phyloP scores from a whole-genome alignment of 1,140 invertebrate genomes.

The Drosophila erecta region DNA sequence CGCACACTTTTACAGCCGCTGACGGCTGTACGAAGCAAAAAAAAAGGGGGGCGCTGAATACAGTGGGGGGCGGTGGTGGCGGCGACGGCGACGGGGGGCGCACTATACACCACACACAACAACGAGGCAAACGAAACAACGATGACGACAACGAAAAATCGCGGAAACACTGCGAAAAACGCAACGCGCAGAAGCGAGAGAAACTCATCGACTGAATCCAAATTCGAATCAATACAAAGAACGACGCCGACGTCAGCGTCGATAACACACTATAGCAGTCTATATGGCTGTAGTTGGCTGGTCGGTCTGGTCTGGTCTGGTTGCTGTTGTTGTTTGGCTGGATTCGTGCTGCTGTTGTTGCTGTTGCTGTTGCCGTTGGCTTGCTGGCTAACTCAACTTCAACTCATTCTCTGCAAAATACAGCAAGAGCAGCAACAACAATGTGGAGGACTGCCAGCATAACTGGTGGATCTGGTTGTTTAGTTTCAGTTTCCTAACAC shows the following conservation, averaged over 20 bases:
- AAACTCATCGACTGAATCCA: slow-evolving; percentile 83
- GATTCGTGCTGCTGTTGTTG: not conserved
- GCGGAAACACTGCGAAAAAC: slow-evolving; percentile 81
- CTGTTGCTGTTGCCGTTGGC: slow-evolving; percentile 20
- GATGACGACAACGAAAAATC: slow-evolving; percentile 79
- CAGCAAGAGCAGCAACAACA: too few relatives aligned
- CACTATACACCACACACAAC: slow-evolving; percentile 9
- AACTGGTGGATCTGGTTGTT: slow-evolving; percentile 28
- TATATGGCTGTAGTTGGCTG: slow-evolving; percentile 4
- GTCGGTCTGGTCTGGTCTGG: slow-evolving; percentile 8
- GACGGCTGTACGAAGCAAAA: slow-evolving; percentile 21
- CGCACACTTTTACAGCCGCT: slow-evolving; percentile 27
- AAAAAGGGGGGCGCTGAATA: slow-evolving; percentile 1
- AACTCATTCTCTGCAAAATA: slow-evolving; percentile 30
- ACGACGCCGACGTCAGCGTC: slow-evolving; percentile 43
- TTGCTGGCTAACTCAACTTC: slow-evolving; percentile 15
- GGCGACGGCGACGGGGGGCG: slow-evolving; percentile 3
- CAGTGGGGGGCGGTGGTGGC: slow-evolving; percentile 27
- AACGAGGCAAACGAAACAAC: slow-evolving; percentile 23
- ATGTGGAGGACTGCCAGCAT: slow-evolving; percentile 13
- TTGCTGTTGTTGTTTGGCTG: slow-evolving; percentile 2
- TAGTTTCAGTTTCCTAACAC: slow-evolving; percentile 59
- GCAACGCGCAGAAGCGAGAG: slow-evolving; percentile 84
- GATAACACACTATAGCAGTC: slow-evolving; percentile 19
- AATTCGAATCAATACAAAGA: slow-evolving; percentile 77